Evolutionary conservation across 2,888 invertebrate genomes (phyloP), one percentile per base, ranked within the genome.

Genomic region (Harpalus rubripes): DNA sequence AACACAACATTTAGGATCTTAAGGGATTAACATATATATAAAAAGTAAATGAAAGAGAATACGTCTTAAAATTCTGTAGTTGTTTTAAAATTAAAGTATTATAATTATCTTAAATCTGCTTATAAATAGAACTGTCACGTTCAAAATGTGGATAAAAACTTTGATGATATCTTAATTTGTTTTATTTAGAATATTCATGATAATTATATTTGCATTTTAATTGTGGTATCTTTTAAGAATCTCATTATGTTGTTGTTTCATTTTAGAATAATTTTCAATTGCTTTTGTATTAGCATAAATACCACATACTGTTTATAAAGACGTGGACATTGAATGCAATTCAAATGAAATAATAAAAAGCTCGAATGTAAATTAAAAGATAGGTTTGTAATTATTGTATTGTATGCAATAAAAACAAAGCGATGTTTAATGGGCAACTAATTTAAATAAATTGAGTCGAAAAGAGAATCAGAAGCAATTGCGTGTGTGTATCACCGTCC

Each of bases 391-490:
- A 68, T 39, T 12, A 68, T 26, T 8, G 68, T 63, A 12, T 18
- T 63, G 18, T 26, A 52, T 16, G 59, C 16, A 74, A 74, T 74
- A 74, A 74, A 74, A 74, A 32, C 32, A 32, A 32, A 15, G 8
- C 18, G 44, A 52, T 74, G 18, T 44, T 32, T 39, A 68, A 68
- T 68, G 68, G 68, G 1, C 22, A 68, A 74, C 68, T 74, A 74
- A 74, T 44, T 74, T 74, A 44, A 44, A 74, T 74, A 74, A 74
- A 74, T 74, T 74, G 72, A 32, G 68, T 15, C 39, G 68, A 15
- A 68, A 68, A 3, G 68, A 68, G 68, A 68, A 68, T 39, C 39
- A 18, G 18, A 10, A 8, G 44, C 10, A 12, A 52, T 52, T 52
- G 44, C 12, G 44, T 18, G 72, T 74, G 72, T 10, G 72, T 44